phyloP scores from a whole-genome alignment of 92 coral and sea anemone species.

The Umimayanthus kanabou region DNA sequence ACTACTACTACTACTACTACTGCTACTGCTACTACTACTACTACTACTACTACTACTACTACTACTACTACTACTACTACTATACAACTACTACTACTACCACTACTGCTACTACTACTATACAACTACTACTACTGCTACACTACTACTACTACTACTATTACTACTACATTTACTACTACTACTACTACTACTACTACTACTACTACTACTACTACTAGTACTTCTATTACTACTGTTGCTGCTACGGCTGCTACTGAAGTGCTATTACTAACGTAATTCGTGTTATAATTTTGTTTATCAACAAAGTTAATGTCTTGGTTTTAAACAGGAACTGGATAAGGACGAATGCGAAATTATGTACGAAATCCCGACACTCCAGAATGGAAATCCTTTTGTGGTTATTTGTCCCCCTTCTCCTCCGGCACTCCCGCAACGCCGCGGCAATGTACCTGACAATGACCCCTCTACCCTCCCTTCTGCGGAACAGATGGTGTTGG shows the following conservation, averaged over 20 bases:
- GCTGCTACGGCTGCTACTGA: background rate
- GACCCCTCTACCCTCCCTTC: background rate
- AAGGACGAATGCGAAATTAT: background rate
- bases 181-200: too few relatives aligned
- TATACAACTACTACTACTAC: too few relatives aligned
- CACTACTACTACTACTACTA: too few relatives aligned
- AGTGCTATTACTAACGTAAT: background rate
- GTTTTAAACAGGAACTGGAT: background rate
- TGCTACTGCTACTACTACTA: too few relatives aligned
- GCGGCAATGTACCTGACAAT: background rate
- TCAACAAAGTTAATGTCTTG: background rate
- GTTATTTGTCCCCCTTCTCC: background rate
- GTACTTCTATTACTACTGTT: background rate
- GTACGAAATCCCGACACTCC: background rate
- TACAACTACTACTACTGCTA: too few relatives aligned
- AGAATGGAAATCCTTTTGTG: background rate
- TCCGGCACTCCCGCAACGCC: background rate
- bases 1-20: too few relatives aligned
- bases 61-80: too few relatives aligned
- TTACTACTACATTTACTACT: too few relatives aligned
- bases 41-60: too few relatives aligned
- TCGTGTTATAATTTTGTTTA: too few relatives aligned
- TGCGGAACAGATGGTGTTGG: background rate
- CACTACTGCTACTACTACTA: too few relatives aligned
- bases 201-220: background rate